Evolutionary conservation across 1,140 invertebrate species (phyloP), one percentile per base, ranked within the genome.

Genomic region (Bombus huntii): DNA sequence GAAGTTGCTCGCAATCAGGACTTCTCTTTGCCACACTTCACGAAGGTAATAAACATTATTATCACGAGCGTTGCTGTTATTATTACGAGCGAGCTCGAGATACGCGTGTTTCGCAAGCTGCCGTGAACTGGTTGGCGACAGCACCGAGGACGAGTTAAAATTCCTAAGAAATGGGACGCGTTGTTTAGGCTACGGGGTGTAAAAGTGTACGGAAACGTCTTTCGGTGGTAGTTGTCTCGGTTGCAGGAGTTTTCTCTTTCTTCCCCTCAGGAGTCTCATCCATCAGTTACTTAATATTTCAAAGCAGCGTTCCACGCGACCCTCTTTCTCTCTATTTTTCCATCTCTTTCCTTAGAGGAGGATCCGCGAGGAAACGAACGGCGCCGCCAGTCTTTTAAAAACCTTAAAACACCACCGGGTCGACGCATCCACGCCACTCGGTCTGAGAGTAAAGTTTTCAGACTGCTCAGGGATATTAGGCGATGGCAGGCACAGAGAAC

Each of bases 251-350:
- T 22, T 31, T 78, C 81, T 87, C 85, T 85, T 85, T 81, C 88
- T 88, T 80, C 88, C 83, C 91, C 93, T 90, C 87, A 90, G 91
- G 92, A 94, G 92, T 85, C 93, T 93, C 94, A 94, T 95, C 94
- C 94, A 95, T 95, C 94, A 94, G 94, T 94, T 93, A 94, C 94
- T 94, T 93, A 95, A 94, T 94, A 94, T 94, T 94, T 94, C 93
- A 94, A 93, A 94, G 92, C 89, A 91, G 83, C 89, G 84, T 87
- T 89, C 82, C 88, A 88, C 88, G 77, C 85, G 34, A 59, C 89
- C 81, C 31, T 81, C 75, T 31, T 76, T 77, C 59, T 72, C 57
- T 75, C 85, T 81, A 10, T 37, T 25, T 37, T 31, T 81, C 74
- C 72, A 66, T 75, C 75, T 83, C 73, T 62, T 85, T 83, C 72